Conservation (phyloP, 2,113 vertebrate genomes). For the Pelvicachromis taeniatus region DNA sequence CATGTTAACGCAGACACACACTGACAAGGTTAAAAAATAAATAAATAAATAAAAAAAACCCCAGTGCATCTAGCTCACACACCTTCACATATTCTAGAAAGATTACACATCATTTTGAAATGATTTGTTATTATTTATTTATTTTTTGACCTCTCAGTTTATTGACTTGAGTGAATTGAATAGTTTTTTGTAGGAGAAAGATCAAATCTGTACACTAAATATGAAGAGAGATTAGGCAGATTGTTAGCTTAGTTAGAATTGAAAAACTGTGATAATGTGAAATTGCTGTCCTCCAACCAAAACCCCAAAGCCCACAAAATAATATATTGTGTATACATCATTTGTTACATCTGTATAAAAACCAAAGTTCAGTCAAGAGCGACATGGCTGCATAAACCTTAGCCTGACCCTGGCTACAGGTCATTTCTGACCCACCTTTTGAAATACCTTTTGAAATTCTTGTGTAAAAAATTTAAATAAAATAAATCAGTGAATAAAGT, state of each 20-base stretch:
- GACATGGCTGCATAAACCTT: not conserved
- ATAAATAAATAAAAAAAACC: not conserved
- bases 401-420: not conserved
- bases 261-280: not conserved
- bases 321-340: not conserved
- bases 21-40: not conserved
- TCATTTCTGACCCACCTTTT: not conserved
- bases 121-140: too few species aligned
- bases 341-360: not conserved
- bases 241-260: not conserved
- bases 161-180: too few species aligned
- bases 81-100: not conserved
- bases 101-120: not conserved
- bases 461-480: not conserved
- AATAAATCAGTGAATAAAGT: not conserved
- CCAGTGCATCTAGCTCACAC: not conserved
- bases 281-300: not conserved
- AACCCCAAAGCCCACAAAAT: not conserved
- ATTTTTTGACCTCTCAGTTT: not conserved
- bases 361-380: not conserved
- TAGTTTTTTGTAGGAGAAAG: too few species aligned
- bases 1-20: not conserved
- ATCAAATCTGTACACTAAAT: not conserved
- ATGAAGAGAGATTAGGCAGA: not conserved
- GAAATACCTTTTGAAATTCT: not conserved